Base-by-base conservation (phyloP, 2,113 vertebrate genomes). In the Hippolais icterina region DNA sequence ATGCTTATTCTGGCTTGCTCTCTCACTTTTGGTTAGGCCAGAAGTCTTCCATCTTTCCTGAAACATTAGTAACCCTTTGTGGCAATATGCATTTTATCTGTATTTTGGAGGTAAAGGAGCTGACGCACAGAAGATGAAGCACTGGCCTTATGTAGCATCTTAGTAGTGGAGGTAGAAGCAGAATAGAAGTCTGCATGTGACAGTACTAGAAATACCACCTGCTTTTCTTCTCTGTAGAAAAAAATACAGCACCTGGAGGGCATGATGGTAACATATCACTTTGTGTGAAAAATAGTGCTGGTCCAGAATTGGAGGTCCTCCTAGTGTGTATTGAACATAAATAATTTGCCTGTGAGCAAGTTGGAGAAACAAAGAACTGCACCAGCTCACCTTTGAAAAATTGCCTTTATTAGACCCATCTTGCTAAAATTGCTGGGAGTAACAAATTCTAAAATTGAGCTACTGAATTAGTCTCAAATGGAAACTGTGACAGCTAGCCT, bases 401-500 rank as follows among this genome's bases (percentile, higher is more conserved):
- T 81, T 39, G 50, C 47, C 28, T 82, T 94, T 83, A 79, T 94
- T 93, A 91, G 70, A 63, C 54, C 12, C 33, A 31, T 80, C 68
- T 74, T 83, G 54, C 52, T 89, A 84, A 95, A 89, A 92, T 83
- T 86, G 64, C 76, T 90, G 53, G 72, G 79, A 96, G 85, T 86
- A 96, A 94, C 59, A 81, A 24, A 69, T 94, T 96, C 88, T 74
- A 95, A 94, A 96, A 93, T 41, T 84, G 77, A 95, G 46, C 84
- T 71, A 69, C 65, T 49, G 64, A 94, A 94, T 87, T 97, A 96
- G 49, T 69, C 66, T 95, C 37, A 71, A 90, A 76, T 94, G 66
- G 74, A 89, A 78, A 71, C 81, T 92, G 85, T 96, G 87, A 95
- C 41, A 63, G n/a, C 39, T 74, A 88, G 37, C 47, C 83, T 87